phyloP scores from a whole-genome alignment of 2,888 invertebrate species.

The Cremastobaeus sp. region DNA sequence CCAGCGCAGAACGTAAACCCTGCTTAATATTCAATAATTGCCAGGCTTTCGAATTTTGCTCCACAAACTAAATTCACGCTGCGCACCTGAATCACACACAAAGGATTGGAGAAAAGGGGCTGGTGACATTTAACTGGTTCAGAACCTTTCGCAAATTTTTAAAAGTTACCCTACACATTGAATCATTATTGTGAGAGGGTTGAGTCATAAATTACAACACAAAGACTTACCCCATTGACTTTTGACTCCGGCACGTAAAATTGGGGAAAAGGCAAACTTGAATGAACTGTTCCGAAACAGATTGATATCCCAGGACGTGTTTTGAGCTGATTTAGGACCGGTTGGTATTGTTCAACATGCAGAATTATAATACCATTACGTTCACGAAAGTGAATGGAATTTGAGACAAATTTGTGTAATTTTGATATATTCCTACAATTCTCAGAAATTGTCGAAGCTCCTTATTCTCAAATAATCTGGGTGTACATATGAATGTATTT shows the following conservation, averaged over 20 bases:
- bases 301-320: too few species aligned
- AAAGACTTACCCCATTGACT: not conserved
- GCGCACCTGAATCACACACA: conserved; percentile 2
- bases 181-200: conserved; percentile 32
- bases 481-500: too few species aligned
- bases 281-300: too few species aligned
- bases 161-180: conserved; percentile 19
- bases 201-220: conserved; percentile 31
- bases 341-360: not conserved
- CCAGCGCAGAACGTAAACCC: conserved; percentile 49
- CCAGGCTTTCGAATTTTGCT: conserved; percentile 27
- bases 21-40: conserved; percentile 28
- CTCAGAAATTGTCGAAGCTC: too few species aligned
- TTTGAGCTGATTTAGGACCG: not conserved
- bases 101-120: conserved; percentile 17
- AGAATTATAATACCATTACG: too few species aligned
- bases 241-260: conserved; percentile 15
- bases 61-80: conserved; percentile 47
- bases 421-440: too few species aligned
- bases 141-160: conserved; percentile 36
- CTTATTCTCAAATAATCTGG: too few species aligned
- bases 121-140: conserved; percentile 47
- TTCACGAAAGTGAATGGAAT: too few species aligned
- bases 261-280: conserved; percentile 28
- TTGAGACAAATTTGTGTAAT: too few species aligned